Base-by-base conservation (phyloP, 2,797 vertebrate genomes). In the Glossophaga mutica region DNA sequence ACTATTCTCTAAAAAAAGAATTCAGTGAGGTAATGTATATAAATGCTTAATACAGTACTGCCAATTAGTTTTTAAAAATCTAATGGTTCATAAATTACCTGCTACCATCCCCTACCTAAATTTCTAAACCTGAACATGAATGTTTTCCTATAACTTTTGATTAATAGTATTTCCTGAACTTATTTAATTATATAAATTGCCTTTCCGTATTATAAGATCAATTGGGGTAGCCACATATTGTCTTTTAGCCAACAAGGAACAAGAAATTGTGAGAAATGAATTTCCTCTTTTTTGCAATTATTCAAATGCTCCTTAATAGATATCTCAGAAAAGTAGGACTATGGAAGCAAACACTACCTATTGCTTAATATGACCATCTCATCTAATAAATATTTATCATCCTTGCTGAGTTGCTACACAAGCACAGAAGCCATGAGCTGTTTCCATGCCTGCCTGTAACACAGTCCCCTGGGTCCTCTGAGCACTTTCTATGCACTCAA, bases 101-200 rank as follows among this genome's bases (percentile, higher is more conserved):
- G n/a, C 34, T 87, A 37, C 24, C 5, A 62, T 91, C 95, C 55
- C 24, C 95, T 94, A 65, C 32, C 77, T 93, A 68, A 89, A 96
- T 90, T 76, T 94, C 57, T 95, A 79, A 86, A 93, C 9, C 95
- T 81, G 32, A 73, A 65, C 7, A 0, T 77, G 59, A 83, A 87
- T 68, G 4, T 74, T 91, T 88, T 39, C 73, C 46, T 26, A 15
- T 74, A 32, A 86, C n/a, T 85, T 91, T 88, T 94, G 32, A 84
- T 39, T 7, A 55, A 22, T 34, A 73, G 15, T 29, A 6, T 37
- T 97, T 9, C 9, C 11, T 19, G 87, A 65, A 70, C 4, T 86
- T 52, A 39, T 96, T 90, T 81, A 48, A 78, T 92, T 16, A 74
- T 21, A 26, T 92, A 50, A n/a, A 37, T 26, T 87, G 34, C 11